Percentiles rank a stretch among this genome's conserved stretches.
These are phyloP conservation scores for Anguilla obscura DNA, from an alignment of 2,797 vertebrate species.

Conservation along the genomic window DNA sequence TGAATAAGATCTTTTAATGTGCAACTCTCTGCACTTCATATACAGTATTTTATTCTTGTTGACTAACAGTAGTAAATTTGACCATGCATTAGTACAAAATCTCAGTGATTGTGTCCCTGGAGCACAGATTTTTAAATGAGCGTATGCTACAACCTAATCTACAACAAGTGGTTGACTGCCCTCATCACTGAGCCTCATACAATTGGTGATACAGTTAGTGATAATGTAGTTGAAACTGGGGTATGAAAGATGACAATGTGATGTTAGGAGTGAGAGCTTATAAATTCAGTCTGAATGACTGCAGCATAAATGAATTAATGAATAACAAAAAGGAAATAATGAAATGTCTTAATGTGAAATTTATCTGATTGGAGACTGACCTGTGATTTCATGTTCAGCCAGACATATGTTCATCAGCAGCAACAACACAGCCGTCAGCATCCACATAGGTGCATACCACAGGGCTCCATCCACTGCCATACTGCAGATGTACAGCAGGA, in stretches of 20 bases:
- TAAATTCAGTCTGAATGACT: not conserved
- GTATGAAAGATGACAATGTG: not conserved
- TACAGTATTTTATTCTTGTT: too few species aligned
- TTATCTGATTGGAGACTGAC: not conserved
- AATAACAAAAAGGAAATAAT: not conserved
- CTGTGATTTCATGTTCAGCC: not conserved
- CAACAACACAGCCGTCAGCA: not conserved
- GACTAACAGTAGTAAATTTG: not conserved
- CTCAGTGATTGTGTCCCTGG: not conserved
- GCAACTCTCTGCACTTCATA: too few species aligned
- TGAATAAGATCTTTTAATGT: not conserved
- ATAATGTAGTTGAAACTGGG: not conserved
- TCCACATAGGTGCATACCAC: not conserved
- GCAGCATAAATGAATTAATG: not conserved
- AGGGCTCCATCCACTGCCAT: not conserved
- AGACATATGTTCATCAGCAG: not conserved
- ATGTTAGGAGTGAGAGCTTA: not conserved
- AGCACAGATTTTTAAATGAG: not conserved
- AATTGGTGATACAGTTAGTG: not conserved
- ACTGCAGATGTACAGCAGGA: slow-evolving; percentile 4
- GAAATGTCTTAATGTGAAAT: not conserved
- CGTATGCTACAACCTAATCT: not conserved
- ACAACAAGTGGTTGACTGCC: not conserved
- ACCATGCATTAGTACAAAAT: not conserved
- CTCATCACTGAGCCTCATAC: not conserved